Base-by-base conservation (phyloP, 2,888 invertebrate species). In the Drosophila algonquin region DNA sequence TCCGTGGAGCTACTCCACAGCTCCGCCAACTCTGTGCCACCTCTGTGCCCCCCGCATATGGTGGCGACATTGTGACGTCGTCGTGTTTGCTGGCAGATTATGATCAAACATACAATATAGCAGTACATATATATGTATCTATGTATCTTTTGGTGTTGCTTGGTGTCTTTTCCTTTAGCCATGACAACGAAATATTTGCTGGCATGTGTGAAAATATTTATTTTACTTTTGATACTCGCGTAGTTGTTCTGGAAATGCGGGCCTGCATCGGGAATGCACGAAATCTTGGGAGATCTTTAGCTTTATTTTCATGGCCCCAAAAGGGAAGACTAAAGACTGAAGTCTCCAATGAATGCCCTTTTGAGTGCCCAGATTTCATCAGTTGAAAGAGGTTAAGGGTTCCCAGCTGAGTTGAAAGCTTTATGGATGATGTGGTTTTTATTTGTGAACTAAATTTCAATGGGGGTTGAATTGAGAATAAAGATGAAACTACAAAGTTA, bases 181-280 rank as follows among this genome's bases (percentile, higher is more conserved):
- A 83, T 83, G 83, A 83, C 83, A 83, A 80, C 88, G 83, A 83
- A 83, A 69, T 75, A 75, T 74, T 75, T 62, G 58, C 55, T 75
- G 75, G 59, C 83, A 83, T 83, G 83, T 83, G 83, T 83, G 83
- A 83, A 83, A 88, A 83, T 83, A 88, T 83, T 88, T 86, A 75
- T 75, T 79, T 75, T 67, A 60, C 64, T n/a, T 40, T 40, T 40
- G 14, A 40, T 40, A 21, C 21, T 21, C 21, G 21, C 21, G 21
- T 21, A 65, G 50, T 63, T 54, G 73, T 52, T 57, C 68, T 30
- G 30, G 30, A 30, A 30, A 73, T 63, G 80, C 78, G 82, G 86
- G 21, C 0, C 48, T 57, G 27, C 52, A 75, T 52, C 52, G 62
- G 63, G 40, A 44, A 58, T 63, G 44, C 50, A 30, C 27, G 44